Evolutionary conservation across 2,113 vertebrate species (phyloP).

Genomic region (Agelaius tricolor): DNA sequence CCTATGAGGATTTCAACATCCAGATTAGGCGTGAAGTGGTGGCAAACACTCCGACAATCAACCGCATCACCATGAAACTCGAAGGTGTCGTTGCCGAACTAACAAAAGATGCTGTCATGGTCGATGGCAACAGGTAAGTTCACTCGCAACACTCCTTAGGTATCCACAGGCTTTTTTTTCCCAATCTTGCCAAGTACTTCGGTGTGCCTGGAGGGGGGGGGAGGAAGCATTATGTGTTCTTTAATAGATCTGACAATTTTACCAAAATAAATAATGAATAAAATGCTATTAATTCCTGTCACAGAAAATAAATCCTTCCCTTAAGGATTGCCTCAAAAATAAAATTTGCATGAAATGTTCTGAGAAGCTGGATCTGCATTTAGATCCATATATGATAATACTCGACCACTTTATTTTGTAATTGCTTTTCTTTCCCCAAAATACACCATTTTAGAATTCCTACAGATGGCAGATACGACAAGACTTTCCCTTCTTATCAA

Average conservation of each 20-base stretch:
- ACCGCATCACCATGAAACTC: slow-evolving; percentile 54
- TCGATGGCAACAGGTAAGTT: slow-evolving; percentile 67
- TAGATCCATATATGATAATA: neutral
- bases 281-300: neutral
- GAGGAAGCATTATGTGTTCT: neutral
- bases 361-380: neutral
- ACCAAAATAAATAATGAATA: neutral
- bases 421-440: neutral
- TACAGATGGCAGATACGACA: neutral
- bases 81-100: slow-evolving; percentile 68
- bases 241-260: neutral
- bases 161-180: neutral
- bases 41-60: slow-evolving; percentile 26
- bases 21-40: slow-evolving; percentile 65
- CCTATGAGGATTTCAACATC: slow-evolving; percentile 73
- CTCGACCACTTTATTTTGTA: neutral
- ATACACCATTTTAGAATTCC: neutral
- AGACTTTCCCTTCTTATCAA: neutral
- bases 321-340: neutral
- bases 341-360: neutral
- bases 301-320: neutral
- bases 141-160: neutral
- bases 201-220: neutral
- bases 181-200: neutral
- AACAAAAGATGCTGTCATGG: neutral